Base-by-base conservation (phyloP, 2,888 invertebrate genomes). In the Diaperis boleti region DNA sequence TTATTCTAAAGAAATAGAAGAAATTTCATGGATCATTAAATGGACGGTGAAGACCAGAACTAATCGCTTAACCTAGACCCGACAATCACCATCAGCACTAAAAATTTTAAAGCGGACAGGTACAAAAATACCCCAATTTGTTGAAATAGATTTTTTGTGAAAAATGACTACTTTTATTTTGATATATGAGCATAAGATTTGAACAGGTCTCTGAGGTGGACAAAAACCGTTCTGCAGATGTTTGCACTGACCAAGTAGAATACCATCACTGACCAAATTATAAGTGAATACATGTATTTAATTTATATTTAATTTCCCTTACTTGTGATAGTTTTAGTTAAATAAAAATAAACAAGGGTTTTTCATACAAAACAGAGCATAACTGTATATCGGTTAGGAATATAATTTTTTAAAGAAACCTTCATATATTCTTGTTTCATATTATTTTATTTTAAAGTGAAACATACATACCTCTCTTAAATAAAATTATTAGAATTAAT, bases 81-180 rank as follows among this genome's bases (percentile, higher is more conserved):
- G 59, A 59, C 52, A 56, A 47, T 50, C 26, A 29, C 26, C 42
- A 45, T 45, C 49, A 35, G 35, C 52, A 52, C 22, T 37, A 52
- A 52, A 52, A 52, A 52, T 52, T 37, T 62, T 45, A 8, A 55
- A 44, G 47, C 41, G 62, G 37, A 22, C 42, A 33, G 45, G 20
- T 15, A 26, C 11, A 37, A 57, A 52, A 50, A 20, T 37, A 59
- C 63, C 54, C 66, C 66, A 66, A 66, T 66, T 66, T 66, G 66
- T 66, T 66, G 64, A 66, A 56, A 66, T 60, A 35, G 66, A 60
- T 64, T 63, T 64, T 65, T 65, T 76, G n/a, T 75, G 76, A 76
- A 74, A 76, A 76, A 76, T 76, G 75, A 73, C 71, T 72, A 69
- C 68, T 70, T 75, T 76, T 75, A 76, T 74, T 74, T 74, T 76